phyloP scores from a whole-genome alignment of 2,888 invertebrate species.

The Chromoteleia sp. region DNA sequence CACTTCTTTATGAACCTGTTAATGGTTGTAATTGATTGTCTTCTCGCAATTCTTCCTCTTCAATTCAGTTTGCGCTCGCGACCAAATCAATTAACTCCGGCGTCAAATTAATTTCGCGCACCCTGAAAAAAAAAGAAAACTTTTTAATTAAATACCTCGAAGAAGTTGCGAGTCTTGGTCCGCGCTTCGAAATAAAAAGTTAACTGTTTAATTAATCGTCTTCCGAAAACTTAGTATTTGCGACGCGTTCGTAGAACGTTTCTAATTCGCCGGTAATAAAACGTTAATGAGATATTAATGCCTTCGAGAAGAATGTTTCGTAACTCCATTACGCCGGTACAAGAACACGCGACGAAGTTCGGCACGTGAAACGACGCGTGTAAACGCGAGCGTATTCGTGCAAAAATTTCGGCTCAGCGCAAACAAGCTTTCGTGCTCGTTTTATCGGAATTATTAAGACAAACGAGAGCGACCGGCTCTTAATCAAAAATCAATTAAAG shows the following conservation, averaged over 20 bases:
- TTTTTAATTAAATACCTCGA: slow-evolving; percentile 41
- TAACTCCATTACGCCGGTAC: background rate
- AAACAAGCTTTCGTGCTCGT: no score
- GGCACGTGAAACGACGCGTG: no score
- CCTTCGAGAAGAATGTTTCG: background rate
- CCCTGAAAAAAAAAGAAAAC: slow-evolving; percentile 6
- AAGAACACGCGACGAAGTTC: background rate
- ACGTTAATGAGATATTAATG: slow-evolving; percentile 13
- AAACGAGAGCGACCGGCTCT: no score
- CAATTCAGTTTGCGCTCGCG: background rate
- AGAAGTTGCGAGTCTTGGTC: background rate
- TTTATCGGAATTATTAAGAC: no score
- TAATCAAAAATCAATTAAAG: no score
- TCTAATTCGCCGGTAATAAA: slow-evolving; percentile 20
- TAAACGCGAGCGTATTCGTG: no score
- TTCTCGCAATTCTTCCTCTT: background rate
- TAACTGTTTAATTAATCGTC: slow-evolving; percentile 37
- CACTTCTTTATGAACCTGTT: background rate
- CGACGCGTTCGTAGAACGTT: slow-evolving; percentile 3
- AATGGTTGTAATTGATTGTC: background rate
- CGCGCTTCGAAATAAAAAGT: slow-evolving; percentile 23
- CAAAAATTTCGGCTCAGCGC: no score
- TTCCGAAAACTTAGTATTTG: background rate
- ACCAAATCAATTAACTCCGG: background rate
- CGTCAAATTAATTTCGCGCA: background rate